Evolutionary conservation across 1,140 invertebrate species (phyloP).

Genomic region (Aporrectodea caliginosa): DNA sequence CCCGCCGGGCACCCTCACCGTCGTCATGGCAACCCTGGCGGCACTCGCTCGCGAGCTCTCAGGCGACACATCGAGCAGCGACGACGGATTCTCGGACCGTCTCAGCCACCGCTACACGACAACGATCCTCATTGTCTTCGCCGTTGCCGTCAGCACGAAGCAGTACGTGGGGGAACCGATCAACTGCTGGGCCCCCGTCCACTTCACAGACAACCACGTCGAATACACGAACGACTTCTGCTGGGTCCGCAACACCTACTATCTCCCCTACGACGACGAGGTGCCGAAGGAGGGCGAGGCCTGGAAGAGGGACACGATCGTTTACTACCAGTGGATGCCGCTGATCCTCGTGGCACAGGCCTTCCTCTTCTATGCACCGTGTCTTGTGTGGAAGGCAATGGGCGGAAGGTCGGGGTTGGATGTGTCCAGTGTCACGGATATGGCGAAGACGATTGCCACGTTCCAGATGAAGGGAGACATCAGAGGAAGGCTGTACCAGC

Average conservation of each 20-base stretch:
- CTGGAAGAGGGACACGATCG: constrained; percentile 47
- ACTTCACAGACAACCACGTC: constrained; percentile 56
- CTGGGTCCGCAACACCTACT: constrained; percentile 57
- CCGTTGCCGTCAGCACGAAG: constrained; percentile 19
- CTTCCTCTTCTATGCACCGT: constrained; percentile 90
- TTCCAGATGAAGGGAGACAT: constrained; percentile 41
- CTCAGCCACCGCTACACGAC: constrained; percentile 87
- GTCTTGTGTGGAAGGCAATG: constrained; percentile 46
- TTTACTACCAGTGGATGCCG: constrained; percentile 95
- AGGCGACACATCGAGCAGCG: neutral
- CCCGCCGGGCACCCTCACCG: no score
- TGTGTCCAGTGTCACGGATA: constrained; percentile 26
- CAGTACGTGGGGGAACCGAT: constrained; percentile 22
- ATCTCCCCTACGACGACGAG: constrained; percentile 45
- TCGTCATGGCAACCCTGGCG: neutral
- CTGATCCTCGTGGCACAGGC: constrained; percentile 79
- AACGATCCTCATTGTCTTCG: constrained; percentile 51
- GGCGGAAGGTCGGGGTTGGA: constrained; percentile 22
- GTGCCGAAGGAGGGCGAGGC: constrained; percentile 38
- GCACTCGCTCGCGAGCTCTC: neutral
- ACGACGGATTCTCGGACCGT: constrained; percentile 54
- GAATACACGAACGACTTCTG: constrained; percentile 55
- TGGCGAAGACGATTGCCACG: constrained; percentile 19
- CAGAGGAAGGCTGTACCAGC: constrained; percentile 48
- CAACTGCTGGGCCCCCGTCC: constrained; percentile 37